Evolutionary conservation across 2,888 invertebrate genomes (phyloP), one percentile per base, ranked within the genome.

Genomic region (Clusia tigrina): DNA sequence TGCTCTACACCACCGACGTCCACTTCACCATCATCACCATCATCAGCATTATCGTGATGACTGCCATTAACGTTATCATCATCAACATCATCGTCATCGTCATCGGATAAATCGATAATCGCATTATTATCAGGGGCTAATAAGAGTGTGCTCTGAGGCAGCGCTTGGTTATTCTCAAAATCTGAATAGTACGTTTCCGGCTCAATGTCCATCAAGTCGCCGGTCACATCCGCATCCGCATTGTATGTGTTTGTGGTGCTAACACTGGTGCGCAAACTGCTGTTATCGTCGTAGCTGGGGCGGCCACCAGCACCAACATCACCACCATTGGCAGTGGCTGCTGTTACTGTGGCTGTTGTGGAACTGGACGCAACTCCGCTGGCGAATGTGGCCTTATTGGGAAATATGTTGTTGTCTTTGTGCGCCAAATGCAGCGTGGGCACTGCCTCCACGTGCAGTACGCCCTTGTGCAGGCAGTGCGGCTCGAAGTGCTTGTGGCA

Each of bases 361-460:
- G 18, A 24, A 18, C 24, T 61, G n/a, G n/a, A n/a, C n/a, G n/a
- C n/a, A n/a, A n/a, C n/a, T 18, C 17, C 15, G 10, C 59, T 59
- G 9, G 54, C 32, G 18, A 62, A 62, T 18, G 62, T 54, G 2
- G 55, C 59, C 17, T 58, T 71, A 59, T 77, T 79, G 20, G 69
- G 64, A 65, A 77, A 79, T 66, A 74, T 70, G 54, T 80, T 76
- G 24, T 60, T 64, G 56, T 80, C 81, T 2, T 60, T 63, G 60
- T 79, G 80, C 15, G 69, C 73, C 23, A 79, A 63, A 54, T 72
- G 72, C 51, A 76, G 66, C 6, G 81, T 79, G n/a, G 79, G 79
- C 22, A 78, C 69, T 3, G 81, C 78, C 15, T 79, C 78, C 0
- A 64, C 51, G 10, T 71, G 69, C 22, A 81, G 64, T 51, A 68